These are phyloP conservation scores for Polydrusus cervinus DNA, from an alignment of 2,888 invertebrate genomes.

Conservation along the genomic window DNA sequence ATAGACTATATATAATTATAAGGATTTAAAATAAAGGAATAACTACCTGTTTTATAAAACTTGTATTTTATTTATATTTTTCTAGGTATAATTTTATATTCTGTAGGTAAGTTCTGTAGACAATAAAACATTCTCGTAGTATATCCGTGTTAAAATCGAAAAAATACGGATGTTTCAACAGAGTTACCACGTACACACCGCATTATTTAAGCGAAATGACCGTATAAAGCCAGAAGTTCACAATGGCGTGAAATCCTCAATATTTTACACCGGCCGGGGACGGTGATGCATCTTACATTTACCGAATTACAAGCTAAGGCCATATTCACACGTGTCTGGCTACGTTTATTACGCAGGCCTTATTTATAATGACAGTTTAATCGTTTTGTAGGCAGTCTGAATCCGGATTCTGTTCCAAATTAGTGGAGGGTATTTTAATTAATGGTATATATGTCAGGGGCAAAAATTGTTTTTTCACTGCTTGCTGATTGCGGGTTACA, in stretches of 20 bases:
- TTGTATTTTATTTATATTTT: no score
- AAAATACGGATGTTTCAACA: no score
- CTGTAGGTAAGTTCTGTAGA: no score
- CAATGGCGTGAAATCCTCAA: constrained; percentile 11
- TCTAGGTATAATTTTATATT: no score
- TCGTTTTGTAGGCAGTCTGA: constrained; percentile 30
- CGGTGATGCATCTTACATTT: constrained; percentile 25
- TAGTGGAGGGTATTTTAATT: constrained; percentile 18
- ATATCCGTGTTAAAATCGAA: no score
- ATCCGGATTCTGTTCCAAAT: constrained; percentile 26
- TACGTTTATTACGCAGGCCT: constrained; percentile 11
- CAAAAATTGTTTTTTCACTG: constrained; percentile 7
- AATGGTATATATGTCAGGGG: neutral
- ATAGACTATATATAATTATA: no score
- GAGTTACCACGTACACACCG: no score
- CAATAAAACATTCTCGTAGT: no score
- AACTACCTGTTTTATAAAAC: no score
- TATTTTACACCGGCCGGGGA: constrained; percentile 1
- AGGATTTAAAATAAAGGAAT: no score
- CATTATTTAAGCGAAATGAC: constrained; percentile 6
- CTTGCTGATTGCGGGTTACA: neutral
- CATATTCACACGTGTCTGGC: constrained; percentile 18
- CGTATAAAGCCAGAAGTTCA: constrained; percentile 2
- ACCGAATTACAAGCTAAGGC: constrained; percentile 21
- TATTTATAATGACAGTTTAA: constrained; percentile 50